A percentile compares a stretch with the other conserved stretches of the same genome.
These are phyloP conservation scores for Indicator indicator DNA, from an alignment of 2,113 vertebrate genomes.

Conservation along the genomic window DNA sequence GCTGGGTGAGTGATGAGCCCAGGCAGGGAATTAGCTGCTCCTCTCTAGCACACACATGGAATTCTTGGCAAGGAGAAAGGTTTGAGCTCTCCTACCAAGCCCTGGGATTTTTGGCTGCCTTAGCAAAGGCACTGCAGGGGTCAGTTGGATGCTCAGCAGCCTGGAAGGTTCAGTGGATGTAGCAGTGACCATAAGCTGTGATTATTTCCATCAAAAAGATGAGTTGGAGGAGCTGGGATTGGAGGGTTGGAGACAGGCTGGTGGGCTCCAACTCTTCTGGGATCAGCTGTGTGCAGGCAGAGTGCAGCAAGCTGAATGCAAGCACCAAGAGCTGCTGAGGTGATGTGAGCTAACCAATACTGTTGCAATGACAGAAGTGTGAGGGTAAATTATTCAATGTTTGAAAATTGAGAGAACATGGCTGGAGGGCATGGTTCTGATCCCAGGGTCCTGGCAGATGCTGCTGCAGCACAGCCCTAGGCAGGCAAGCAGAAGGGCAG, in stretches of 20 bases:
- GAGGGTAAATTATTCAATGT: neutral
- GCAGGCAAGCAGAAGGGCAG: neutral
- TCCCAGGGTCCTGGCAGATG: neutral
- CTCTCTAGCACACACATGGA: fast-evolving
- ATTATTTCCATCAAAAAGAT: neutral
- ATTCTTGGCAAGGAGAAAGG: neutral
- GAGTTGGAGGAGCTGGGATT: neutral
- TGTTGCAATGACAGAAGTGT: neutral
- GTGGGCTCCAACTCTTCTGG: fast-evolving
- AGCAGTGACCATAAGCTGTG: neutral
- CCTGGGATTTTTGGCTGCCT: neutral
- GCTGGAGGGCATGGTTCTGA: fast-evolving
- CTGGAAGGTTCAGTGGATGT: neutral
- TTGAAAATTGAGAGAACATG: fast-evolving
- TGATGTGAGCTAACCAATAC: fast-evolving
- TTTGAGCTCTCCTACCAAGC: neutral
- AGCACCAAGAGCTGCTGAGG: neutral
- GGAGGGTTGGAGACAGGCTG: fast-evolving
- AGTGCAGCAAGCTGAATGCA: neutral
- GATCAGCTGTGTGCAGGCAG: neutral
- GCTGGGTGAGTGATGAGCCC: neutral
- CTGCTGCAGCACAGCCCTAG: neutral
- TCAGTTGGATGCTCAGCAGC: neutral
- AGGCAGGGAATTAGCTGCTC: neutral
- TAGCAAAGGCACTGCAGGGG: neutral